A percentile compares a stretch with the other conserved stretches of the same genome.
Conservation (phyloP, 2,113 vertebrate species). For the Chloropsis cyanopogon region DNA sequence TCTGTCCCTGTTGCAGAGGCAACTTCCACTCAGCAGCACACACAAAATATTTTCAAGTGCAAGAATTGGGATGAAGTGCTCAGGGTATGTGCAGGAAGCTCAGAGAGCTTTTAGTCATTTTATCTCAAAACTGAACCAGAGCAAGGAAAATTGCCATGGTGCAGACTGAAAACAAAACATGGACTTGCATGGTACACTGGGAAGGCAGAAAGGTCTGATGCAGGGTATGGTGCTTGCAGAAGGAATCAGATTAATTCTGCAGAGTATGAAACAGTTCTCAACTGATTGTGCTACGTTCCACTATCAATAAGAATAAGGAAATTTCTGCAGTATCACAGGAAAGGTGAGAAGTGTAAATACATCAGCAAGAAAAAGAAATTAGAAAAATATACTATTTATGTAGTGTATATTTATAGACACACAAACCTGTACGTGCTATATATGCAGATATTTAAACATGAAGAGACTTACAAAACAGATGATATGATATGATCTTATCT, state of each 20-base stretch:
- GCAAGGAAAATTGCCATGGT: background rate
- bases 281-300: background rate
- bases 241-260: background rate
- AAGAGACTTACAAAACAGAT: background rate
- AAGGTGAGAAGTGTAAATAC: background rate
- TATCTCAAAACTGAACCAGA: background rate
- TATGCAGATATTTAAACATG: background rate
- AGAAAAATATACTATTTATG: background rate
- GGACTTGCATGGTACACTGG: background rate
- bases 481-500: rapidly evolving
- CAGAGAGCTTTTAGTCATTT: background rate
- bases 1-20: background rate
- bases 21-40: background rate
- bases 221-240: background rate
- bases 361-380: background rate
- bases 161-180: background rate
- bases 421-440: background rate
- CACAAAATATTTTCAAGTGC: rapidly evolving
- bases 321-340: background rate
- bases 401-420: background rate
- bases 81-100: background rate
- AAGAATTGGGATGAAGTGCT: background rate
- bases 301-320: background rate
- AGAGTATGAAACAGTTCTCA: background rate
- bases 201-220: background rate